A percentile compares a stretch with the other conserved stretches of the same genome.
Conservation (phyloP, 2,113 vertebrate genomes). For the Leptosomus discolor region DNA sequence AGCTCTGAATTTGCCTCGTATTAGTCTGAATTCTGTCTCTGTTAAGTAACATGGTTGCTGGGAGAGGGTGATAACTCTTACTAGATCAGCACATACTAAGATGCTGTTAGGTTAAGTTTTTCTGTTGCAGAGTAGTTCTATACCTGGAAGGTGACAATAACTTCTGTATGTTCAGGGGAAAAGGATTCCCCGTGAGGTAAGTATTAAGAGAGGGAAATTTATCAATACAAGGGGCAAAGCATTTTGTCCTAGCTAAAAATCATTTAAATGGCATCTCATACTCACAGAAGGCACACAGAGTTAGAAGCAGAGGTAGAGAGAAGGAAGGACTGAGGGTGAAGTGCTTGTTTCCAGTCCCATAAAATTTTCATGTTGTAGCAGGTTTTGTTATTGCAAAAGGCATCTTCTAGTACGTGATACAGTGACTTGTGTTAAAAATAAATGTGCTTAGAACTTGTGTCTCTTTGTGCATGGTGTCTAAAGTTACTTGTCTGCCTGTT, state of each 20-base stretch:
- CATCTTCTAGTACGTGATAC: not conserved
- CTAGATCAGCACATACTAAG: not conserved
- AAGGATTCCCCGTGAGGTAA: not conserved
- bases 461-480: not conserved
- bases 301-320: not conserved
- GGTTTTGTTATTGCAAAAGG: not conserved
- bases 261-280: not conserved
- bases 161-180: not conserved
- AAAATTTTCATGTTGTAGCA: not conserved
- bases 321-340: not conserved
- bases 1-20: not conserved
- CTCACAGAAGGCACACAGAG: not conserved
- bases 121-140: not conserved
- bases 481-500: not conserved
- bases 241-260: not conserved
- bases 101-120: not conserved
- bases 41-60: not conserved
- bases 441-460: not conserved
- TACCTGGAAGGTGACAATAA: not conserved
- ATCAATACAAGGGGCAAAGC: not conserved
- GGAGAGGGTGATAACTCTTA: not conserved
- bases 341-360: not conserved
- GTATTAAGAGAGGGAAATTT: not conserved
- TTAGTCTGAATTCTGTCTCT: not conserved
- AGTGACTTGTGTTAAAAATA: not conserved